Conservation (phyloP, 2,888 invertebrate genomes). For the Leptinotarsa haldemani region DNA sequence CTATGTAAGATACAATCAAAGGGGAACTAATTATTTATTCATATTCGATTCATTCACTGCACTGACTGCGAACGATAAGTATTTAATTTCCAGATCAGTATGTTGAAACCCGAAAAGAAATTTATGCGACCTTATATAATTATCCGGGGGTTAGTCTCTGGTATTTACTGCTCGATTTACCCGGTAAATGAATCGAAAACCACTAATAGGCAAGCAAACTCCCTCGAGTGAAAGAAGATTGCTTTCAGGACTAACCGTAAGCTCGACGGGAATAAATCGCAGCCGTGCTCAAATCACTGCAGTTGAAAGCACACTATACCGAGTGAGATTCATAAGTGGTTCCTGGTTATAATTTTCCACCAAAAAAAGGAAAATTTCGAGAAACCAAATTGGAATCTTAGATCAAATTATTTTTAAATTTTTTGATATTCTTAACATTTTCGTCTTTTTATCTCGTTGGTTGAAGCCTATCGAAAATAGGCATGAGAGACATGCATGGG, state of each 20-base stretch:
- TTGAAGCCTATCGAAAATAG: too few relatives aligned
- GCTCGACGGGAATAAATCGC: constrained; percentile 4
- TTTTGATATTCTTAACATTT: too few relatives aligned
- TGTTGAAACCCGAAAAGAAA: constrained; percentile 4
- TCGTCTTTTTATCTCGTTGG: too few relatives aligned
- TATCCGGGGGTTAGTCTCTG: constrained; percentile 18
- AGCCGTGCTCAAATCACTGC: neutral
- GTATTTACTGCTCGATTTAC: constrained; percentile 24
- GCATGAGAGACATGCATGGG: too few relatives aligned
- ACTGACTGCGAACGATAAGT: neutral
- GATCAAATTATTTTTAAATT: too few relatives aligned
- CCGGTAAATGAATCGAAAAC: constrained; percentile 20
- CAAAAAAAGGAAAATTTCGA: too few relatives aligned
- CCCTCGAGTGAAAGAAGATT: constrained; percentile 24
- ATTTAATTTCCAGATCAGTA: neutral
- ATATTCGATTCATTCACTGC: too few relatives aligned
- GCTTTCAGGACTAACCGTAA: constrained; percentile 11
- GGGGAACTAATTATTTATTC: too few relatives aligned
- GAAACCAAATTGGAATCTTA: too few relatives aligned
- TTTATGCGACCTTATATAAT: constrained; percentile 9
- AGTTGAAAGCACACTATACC: neutral
- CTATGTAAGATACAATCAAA: too few relatives aligned
- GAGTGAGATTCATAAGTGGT: too few relatives aligned
- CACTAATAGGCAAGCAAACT: constrained; percentile 26
- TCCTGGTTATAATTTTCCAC: too few relatives aligned